Evolutionary conservation across 2,797 vertebrate genomes (phyloP).

Genomic region (Ptychadena robeensis): DNA sequence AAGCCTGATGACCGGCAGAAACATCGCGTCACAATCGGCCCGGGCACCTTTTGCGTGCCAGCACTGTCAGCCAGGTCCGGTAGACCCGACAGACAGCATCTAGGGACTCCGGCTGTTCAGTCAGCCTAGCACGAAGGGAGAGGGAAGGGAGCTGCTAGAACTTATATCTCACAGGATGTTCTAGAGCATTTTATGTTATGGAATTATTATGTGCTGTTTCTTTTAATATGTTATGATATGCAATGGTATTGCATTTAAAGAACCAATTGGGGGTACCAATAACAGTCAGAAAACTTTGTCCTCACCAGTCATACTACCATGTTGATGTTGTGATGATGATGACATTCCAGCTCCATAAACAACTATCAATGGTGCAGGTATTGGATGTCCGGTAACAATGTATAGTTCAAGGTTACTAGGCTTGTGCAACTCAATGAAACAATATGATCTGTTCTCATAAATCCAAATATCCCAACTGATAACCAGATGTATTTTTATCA

Average conservation of each 20-base stretch:
- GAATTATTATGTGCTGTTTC: not conserved
- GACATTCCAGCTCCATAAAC: not conserved
- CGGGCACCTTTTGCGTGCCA: too few species aligned
- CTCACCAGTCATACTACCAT: not conserved
- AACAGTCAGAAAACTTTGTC: not conserved
- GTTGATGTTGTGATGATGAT: not conserved
- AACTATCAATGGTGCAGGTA: not conserved
- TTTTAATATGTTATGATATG: not conserved
- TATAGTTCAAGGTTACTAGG: not conserved
- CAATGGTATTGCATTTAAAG: not conserved
- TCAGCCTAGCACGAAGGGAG: too few species aligned
- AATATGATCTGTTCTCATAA: not conserved
- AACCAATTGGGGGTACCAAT: not conserved
- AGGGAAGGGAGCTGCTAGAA: too few species aligned
- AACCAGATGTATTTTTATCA: not conserved
- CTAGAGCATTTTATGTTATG: not conserved
- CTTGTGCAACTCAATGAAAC: not conserved
- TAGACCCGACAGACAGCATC: too few species aligned
- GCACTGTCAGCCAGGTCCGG: too few species aligned
- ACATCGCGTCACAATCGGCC: too few species aligned
- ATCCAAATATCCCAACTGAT: not conserved
- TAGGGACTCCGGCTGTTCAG: too few species aligned
- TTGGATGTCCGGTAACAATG: not conserved
- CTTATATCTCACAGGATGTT: too few species aligned
- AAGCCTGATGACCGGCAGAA: too few species aligned